A percentile compares a stretch with the other conserved stretches of the same genome.
Evolutionary conservation across 2,888 invertebrate genomes (phyloP).

Genomic region (Chironomus tentans): DNA sequence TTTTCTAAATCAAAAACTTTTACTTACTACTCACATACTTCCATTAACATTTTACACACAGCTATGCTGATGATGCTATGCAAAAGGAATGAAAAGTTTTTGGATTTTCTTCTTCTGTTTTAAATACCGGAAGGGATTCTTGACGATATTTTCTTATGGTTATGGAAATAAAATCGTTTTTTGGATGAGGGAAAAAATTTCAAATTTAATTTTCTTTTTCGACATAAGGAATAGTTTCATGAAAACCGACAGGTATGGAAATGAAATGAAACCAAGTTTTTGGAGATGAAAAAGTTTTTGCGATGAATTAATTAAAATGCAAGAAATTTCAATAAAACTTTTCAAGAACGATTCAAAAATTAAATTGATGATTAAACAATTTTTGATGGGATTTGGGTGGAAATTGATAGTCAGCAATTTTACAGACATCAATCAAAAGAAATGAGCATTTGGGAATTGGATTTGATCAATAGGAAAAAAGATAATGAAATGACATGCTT

Average conservation of each 20-base stretch:
- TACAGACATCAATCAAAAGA: no score
- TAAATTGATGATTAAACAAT: neutral
- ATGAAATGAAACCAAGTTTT: neutral
- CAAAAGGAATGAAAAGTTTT: no score
- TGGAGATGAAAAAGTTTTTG: neutral
- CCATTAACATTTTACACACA: no score
- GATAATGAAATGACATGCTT: no score
- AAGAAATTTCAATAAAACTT: neutral
- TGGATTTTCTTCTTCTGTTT: no score
- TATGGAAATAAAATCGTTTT: no score
- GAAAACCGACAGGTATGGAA: neutral
- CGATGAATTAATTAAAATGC: neutral
- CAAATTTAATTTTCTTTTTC: neutral
- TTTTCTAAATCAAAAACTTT: conserved; percentile 21
- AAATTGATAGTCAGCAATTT: no score
- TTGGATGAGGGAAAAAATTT: neutral
- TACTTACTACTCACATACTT: neutral
- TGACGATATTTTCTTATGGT: no score
- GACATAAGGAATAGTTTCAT: neutral
- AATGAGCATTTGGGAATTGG: no score
- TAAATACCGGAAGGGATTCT: neutral
- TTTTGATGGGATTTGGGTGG: neutral
- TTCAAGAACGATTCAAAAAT: neutral
- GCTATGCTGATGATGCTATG: no score
- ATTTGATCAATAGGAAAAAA: no score